Evolutionary conservation across 2,888 invertebrate genomes (phyloP).

Genomic region (Eristalis tenax): DNA sequence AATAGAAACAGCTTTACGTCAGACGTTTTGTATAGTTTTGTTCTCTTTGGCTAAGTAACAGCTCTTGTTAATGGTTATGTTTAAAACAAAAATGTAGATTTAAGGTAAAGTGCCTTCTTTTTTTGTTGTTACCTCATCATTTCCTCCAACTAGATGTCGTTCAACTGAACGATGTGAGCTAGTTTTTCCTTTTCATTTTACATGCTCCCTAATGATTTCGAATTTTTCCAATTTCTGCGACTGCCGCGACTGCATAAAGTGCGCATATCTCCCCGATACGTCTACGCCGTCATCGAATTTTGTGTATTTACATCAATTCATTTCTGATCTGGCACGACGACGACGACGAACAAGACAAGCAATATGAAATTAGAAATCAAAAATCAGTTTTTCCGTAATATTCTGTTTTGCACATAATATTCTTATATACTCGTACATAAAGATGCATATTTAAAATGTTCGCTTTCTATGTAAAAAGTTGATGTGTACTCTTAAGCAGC

Average conservation of each 20-base stretch:
- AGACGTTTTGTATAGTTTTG: neutral
- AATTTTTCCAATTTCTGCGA: no score
- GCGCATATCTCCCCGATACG: no score
- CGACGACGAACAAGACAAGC: neutral
- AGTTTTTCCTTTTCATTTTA: no score
- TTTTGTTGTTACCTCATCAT: neutral
- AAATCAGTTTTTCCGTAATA: neutral
- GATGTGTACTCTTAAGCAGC: slow-evolving; percentile 15
- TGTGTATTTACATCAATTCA: neutral
- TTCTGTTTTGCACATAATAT: neutral
- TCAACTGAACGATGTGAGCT: no score
- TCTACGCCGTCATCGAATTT: neutral
- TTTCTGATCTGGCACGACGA: neutral
- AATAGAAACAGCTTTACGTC: neutral
- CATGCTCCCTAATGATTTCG: no score
- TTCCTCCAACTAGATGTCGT: neutral
- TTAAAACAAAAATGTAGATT: neutral
- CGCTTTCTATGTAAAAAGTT: slow-evolving; percentile 49
- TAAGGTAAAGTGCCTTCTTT: neutral
- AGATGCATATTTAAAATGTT: neutral
- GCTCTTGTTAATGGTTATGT: neutral
- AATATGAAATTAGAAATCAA: neutral
- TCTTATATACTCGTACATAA: neutral
- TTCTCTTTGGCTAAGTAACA: no score
- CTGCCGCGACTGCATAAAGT: no score